phyloP scores from a whole-genome alignment of 1,140 invertebrate genomes.

The Ctenoplectra terminalis region DNA sequence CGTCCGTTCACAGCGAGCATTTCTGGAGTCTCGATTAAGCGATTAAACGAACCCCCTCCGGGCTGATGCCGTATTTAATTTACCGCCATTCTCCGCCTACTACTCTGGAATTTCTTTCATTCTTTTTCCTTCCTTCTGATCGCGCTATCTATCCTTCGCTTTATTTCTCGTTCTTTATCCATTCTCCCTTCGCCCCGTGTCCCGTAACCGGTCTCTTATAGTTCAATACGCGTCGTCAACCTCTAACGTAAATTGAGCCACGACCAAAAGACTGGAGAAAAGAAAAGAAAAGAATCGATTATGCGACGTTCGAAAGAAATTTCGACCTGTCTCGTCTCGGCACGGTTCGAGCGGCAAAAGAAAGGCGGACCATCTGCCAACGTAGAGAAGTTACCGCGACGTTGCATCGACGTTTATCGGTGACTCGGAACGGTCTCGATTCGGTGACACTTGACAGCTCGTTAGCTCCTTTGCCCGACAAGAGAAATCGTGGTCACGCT shows the following conservation, averaged over 20 bases:
- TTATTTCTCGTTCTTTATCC: neutral
- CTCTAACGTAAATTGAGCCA: conserved; percentile 40
- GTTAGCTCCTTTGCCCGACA: conserved; percentile 65
- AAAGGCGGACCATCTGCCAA: conserved; percentile 19
- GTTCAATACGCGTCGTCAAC: conserved; percentile 34
- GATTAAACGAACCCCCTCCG: conserved; percentile 69
- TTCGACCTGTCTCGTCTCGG: conserved; percentile 30
- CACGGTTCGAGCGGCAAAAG: neutral
- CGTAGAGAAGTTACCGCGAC: conserved; percentile 30
- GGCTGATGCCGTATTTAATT: conserved; percentile 68
- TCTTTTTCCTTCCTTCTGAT: conserved; percentile 30
- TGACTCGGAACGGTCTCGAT: conserved; percentile 32
- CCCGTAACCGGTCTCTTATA: conserved; percentile 39
- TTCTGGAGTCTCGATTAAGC: conserved; percentile 72
- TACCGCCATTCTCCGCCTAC: conserved; percentile 64
- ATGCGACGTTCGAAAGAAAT: conserved; percentile 22
- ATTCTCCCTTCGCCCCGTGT: neutral
- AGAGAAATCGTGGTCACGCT: conserved; percentile 56
- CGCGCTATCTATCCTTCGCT: neutral
- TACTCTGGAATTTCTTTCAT: conserved; percentile 46
- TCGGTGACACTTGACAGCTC: conserved; percentile 72
- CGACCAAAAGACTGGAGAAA: conserved; percentile 44
- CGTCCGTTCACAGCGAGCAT: conserved; percentile 52
- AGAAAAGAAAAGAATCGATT: no score
- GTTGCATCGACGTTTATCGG: conserved; percentile 54